Percentiles rank a stretch among this genome's conserved stretches.
phyloP scores from a whole-genome alignment of 2,113 vertebrate genomes.

The Perca flavescens region DNA sequence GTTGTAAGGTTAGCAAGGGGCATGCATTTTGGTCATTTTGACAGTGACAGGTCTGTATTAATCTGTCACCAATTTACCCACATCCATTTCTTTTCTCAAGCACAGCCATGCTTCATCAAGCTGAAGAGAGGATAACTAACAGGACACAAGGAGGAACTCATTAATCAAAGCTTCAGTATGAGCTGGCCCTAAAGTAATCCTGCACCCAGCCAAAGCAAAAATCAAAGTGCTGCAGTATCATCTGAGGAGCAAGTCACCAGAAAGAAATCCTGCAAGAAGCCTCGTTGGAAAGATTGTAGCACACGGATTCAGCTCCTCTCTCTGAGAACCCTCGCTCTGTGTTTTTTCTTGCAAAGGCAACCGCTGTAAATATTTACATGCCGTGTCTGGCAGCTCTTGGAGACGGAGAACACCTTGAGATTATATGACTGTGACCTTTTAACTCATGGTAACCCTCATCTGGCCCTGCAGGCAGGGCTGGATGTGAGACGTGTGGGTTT shows the following conservation, averaged over 20 bases:
- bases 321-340: not conserved
- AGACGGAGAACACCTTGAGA: slow-evolving; percentile 47
- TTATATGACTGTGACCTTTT: slow-evolving; percentile 42
- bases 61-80: not conserved
- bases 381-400: slow-evolving; percentile 54
- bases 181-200: not conserved
- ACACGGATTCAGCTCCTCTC: not conserved
- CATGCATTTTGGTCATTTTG: not conserved
- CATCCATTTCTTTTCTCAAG: slow-evolving; percentile 25
- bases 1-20: too few relatives aligned
- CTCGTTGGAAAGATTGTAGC: not conserved
- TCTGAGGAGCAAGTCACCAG: slow-evolving; percentile 8
- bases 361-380: slow-evolving; percentile 71
- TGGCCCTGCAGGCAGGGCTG: slow-evolving; percentile 37
- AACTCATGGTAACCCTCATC: slow-evolving; percentile 14
- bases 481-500: not conserved
- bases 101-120: not conserved
- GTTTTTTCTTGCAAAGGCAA: slow-evolving; percentile 3
- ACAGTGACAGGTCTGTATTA: not conserved
- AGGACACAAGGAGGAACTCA: not conserved
- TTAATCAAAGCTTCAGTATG: not conserved
- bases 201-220: not conserved
- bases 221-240: not conserved
- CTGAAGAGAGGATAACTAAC: not conserved
- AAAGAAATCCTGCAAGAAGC: not conserved